These are phyloP conservation scores for Notiomystis cincta DNA, from an alignment of 2,113 vertebrate species.

Conservation along the genomic window DNA sequence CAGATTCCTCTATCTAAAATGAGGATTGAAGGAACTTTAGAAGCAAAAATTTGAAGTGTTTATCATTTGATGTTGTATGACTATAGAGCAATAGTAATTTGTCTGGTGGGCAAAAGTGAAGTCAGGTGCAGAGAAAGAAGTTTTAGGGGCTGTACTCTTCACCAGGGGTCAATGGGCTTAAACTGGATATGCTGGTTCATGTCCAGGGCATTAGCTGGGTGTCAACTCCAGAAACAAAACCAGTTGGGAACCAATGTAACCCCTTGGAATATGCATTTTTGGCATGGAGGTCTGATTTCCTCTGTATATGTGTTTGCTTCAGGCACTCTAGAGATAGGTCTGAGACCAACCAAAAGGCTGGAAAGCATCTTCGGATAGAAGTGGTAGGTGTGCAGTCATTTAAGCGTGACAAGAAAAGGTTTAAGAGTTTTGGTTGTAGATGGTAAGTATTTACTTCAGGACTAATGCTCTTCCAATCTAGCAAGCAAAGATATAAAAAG, in stretches of 20 bases:
- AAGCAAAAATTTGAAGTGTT: background rate
- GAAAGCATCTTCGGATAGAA: background rate
- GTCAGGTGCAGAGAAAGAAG: background rate
- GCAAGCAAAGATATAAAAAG: constrained; percentile 16
- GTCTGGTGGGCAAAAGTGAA: background rate
- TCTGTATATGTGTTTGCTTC: background rate
- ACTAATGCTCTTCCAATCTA: background rate
- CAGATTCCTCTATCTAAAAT: background rate
- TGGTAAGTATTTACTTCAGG: background rate
- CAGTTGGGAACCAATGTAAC: fast-evolving
- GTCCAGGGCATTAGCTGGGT: background rate
- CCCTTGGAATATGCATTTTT: background rate
- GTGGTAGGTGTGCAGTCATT: background rate
- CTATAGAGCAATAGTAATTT: background rate
- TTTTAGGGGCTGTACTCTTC: background rate
- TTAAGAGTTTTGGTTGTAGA: background rate
- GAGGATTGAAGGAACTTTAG: background rate
- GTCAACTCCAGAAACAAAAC: background rate
- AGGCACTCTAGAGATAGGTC: background rate
- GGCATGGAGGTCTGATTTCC: background rate
- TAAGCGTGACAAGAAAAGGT: background rate
- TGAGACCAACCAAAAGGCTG: background rate
- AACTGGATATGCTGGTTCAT: fast-evolving
- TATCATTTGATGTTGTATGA: background rate
- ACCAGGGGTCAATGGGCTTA: background rate